Conservation (phyloP, 2,888 invertebrate genomes). For the Sclerodermus sp. region DNA sequence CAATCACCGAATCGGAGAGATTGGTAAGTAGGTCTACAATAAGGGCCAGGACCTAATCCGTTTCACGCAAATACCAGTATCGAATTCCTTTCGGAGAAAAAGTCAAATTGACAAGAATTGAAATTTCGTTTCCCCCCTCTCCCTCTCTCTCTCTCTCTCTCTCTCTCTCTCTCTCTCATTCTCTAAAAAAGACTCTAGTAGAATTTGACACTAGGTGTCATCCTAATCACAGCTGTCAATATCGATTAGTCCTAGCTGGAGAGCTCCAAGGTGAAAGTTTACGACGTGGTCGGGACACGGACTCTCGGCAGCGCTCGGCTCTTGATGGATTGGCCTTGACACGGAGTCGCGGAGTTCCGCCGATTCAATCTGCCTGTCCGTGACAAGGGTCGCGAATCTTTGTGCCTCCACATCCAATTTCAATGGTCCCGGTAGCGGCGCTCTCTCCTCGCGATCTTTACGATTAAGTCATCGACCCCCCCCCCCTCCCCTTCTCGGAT, state of each 20-base stretch:
- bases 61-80: no score
- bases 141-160: no score
- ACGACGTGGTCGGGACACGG: neutral
- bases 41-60: no score
- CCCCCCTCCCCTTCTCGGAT: conserved; percentile 11
- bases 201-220: no score
- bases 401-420: conserved; percentile 27
- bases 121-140: no score
- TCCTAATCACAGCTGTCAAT: neutral
- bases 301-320: conserved; percentile 14
- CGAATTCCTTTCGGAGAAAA: no score
- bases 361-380: conserved; percentile 28
- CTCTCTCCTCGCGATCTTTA: conserved; percentile 25
- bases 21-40: no score
- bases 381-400: conserved; percentile 8
- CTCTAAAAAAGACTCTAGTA: neutral
- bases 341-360: conserved; percentile 23
- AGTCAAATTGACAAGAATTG: no score
- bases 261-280: neutral
- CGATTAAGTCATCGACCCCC: conserved; percentile 27
- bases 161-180: no score
- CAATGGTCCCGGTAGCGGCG: conserved; percentile 25
- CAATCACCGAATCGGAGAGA: conserved; percentile 47
- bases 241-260: neutral
- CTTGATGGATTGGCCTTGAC: conserved; percentile 26